phyloP scores from a whole-genome alignment of 2,113 vertebrate species.

The Coptodon bakossiorum region DNA sequence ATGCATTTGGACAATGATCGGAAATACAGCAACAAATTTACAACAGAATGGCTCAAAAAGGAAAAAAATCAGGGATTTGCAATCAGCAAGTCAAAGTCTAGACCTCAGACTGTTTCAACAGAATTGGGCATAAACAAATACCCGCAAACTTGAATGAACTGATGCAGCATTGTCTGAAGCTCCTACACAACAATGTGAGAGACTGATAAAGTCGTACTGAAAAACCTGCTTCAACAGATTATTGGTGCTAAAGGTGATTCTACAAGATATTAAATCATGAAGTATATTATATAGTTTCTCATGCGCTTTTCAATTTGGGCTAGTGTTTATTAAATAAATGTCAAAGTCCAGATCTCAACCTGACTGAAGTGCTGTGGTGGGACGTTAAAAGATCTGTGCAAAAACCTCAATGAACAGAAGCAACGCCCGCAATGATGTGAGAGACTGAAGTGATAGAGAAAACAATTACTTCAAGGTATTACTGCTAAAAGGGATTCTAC shows the following conservation, averaged over 20 bases:
- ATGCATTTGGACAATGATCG: neutral
- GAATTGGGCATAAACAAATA: too few species aligned
- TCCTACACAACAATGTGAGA: neutral
- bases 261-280: neutral
- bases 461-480: neutral
- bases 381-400: neutral
- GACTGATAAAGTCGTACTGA: neutral
- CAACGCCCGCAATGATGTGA: neutral
- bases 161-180: neutral
- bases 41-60: neutral
- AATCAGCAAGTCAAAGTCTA: neutral
- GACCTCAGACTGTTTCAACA: neutral
- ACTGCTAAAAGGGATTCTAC: neutral
- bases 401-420: neutral
- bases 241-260: neutral
- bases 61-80: neutral
- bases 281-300: neutral
- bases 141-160: too few species aligned
- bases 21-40: neutral
- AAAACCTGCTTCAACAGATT: neutral
- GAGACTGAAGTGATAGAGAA: neutral
- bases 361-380: neutral
- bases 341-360: neutral
- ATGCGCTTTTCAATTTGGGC: neutral
- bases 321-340: neutral